phyloP scores from a whole-genome alignment of 1,140 invertebrate genomes.

The Philaenus spumarius region DNA sequence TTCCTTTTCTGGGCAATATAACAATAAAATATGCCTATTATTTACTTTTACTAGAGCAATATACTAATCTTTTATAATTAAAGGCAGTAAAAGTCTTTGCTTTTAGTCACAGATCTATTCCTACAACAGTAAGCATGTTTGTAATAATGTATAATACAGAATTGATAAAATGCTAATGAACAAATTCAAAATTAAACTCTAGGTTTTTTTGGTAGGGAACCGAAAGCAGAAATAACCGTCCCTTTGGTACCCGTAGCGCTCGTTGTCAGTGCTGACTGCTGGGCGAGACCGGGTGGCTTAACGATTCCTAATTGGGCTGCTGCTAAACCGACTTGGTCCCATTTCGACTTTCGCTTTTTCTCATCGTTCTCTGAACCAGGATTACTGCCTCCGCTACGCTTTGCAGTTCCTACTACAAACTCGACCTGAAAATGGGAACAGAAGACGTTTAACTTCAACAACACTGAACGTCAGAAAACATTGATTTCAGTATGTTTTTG shows the following conservation, averaged over 20 bases:
- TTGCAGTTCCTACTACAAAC: constrained; percentile 75
- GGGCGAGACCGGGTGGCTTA: constrained; percentile 50
- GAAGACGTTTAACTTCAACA: background rate
- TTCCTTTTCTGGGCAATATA: too few species aligned
- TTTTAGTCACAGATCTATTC: too few species aligned
- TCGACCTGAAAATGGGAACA: constrained; percentile 52
- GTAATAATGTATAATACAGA: too few species aligned
- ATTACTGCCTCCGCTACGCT: constrained; percentile 47
- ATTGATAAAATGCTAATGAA: too few species aligned
- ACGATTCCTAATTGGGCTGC: constrained; percentile 44
- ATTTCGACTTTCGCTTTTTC: constrained; percentile 79
- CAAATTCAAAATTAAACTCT: constrained; percentile 42
- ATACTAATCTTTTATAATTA: too few species aligned
- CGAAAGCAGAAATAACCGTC: constrained; percentile 82
- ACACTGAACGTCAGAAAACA: background rate
- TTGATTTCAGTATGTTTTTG: background rate
- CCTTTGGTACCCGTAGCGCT: constrained; percentile 76
- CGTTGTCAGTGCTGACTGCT: constrained; percentile 59
- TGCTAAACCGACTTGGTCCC: constrained; percentile 74
- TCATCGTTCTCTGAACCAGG: constrained; percentile 49
- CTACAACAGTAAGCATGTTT: too few species aligned
- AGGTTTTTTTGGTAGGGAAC: constrained; percentile 74
- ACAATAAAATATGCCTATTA: too few species aligned
- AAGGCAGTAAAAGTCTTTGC: too few species aligned
- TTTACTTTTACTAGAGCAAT: too few species aligned